Base-by-base conservation (phyloP, 2,888 invertebrate genomes). In the Protodeltote pygarga region DNA sequence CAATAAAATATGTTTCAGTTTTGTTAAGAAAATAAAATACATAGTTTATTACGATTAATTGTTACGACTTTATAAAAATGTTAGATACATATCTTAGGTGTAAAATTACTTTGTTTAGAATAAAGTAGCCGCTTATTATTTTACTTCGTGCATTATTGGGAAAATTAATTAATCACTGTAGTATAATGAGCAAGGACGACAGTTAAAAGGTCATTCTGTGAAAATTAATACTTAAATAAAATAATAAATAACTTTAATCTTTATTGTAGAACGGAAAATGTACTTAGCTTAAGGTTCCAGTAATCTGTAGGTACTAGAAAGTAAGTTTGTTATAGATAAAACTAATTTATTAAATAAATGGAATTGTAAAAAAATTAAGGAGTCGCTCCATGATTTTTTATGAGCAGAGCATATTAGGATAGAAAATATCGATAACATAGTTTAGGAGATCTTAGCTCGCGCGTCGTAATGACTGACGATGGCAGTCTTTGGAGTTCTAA, bases 91-190 rank as follows among this genome's bases (percentile, higher is more conserved):
- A 57, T 57, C 57, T 31, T 8, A 58, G 58, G 58, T 40, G 57
- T 58, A 44, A 57, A 42, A 55, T 16, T 32, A 40, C 33, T 44
- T 50, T 23, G n/a, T 37, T 25, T 2, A 21, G 11, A 16, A 44
- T 28, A 44, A 40, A 50, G 40, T 10, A 24, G 13, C 21, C 4
- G 23, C 21, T 14, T 25, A 57, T 40, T 40, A 32, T 37, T 54
- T 55, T 24, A 23, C 25, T 57, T 51, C 45, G 51, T 38, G 51
- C 47, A 33, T 21, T 49, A 44, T 51, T 42, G 28, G 14, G 35
- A 60, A 34, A 35, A 41, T 41, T 37, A 52, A 64, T 64, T 54
- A 58, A 65, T 65, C 53, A 65, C 35, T 39, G 23, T 42, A 17
- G 19, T 39, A 37, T 16, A 47, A 45, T 5, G 16, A n/a, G 32